Evolutionary conservation across 2,888 invertebrate genomes (phyloP).

Genomic region (Selenia dentaria): DNA sequence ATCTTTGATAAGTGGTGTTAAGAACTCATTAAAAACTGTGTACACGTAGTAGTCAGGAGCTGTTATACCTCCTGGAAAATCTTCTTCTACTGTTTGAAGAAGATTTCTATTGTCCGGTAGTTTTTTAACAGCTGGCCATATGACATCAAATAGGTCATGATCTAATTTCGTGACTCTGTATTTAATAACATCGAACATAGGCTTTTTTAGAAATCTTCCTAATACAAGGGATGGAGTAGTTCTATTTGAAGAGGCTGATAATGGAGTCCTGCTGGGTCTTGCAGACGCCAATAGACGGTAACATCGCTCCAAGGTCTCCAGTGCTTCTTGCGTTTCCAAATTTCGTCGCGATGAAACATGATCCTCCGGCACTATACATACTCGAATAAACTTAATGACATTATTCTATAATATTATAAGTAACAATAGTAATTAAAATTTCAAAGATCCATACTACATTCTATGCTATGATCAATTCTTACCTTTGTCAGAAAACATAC

Average conservation of each 20-base stretch:
- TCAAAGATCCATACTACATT: background rate
- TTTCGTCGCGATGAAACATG: conserved; percentile 89
- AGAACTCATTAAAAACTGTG: conserved; percentile 92
- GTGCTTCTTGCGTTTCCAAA: conserved; percentile 88
- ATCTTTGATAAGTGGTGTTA: conserved; percentile 92
- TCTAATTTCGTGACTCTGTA: conserved; percentile 91
- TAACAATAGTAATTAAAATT: too few species aligned
- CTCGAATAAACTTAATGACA: conserved; percentile 11
- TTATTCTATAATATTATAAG: too few species aligned
- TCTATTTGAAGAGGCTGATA: conserved; percentile 85
- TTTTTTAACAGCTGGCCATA: conserved; percentile 95
- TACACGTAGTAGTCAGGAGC: conserved; percentile 95
- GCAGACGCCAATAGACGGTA: conserved; percentile 88
- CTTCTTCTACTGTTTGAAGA: conserved; percentile 86
- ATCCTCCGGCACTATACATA: conserved; percentile 88
- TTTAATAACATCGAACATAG: conserved; percentile 90
- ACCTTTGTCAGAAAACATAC: conserved; percentile 93
- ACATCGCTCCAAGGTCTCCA: conserved; percentile 90
- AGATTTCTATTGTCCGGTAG: conserved; percentile 85
- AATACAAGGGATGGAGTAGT: conserved; percentile 84
- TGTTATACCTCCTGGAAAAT: conserved; percentile 90
- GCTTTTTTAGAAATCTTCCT: conserved; percentile 89
- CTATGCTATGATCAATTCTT: conserved; percentile 41
- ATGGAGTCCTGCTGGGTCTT: conserved; percentile 80
- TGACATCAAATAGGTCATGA: conserved; percentile 94